A percentile compares a stretch with the other conserved stretches of the same genome.
Conservation (phyloP, 2,113 vertebrate genomes). For the Malurus alboscapulatus region DNA sequence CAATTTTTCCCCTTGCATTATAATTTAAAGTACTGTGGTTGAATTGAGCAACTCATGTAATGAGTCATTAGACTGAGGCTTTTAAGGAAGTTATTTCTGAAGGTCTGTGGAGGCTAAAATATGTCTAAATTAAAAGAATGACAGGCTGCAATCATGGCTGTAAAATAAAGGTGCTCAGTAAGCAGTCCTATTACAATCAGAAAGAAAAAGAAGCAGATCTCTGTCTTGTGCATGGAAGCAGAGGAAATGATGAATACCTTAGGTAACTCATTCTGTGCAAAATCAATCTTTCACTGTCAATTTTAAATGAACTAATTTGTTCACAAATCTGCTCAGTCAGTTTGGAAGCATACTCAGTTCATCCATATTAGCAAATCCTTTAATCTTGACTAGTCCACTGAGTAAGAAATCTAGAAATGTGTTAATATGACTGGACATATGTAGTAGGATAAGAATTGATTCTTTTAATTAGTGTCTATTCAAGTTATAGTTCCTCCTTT, state of each 20-base stretch:
- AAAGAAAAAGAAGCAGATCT: slow-evolving; percentile 77
- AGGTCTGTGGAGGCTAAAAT: slow-evolving; percentile 79
- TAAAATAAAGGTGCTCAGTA: slow-evolving; percentile 83
- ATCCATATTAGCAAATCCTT: slow-evolving; percentile 97
- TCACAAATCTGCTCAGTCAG: slow-evolving; percentile 91
- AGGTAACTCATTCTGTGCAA: slow-evolving; percentile 81
- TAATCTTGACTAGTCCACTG: slow-evolving; percentile 94
- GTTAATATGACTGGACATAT: slow-evolving; percentile 96
- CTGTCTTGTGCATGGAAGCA: slow-evolving; percentile 74
- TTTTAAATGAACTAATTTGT: slow-evolving; percentile 97
- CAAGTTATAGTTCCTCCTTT: slow-evolving; percentile 79
- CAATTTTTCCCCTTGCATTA: slow-evolving; percentile 76
- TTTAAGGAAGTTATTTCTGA: slow-evolving; percentile 84
- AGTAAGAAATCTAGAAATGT: slow-evolving; percentile 91
- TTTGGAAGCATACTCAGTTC: slow-evolving; percentile 91
- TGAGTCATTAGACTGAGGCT: slow-evolving; percentile 82
- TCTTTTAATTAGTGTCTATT: slow-evolving; percentile 97
- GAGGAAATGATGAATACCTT: slow-evolving; percentile 83
- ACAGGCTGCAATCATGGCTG: slow-evolving; percentile 79
- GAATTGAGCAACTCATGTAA: slow-evolving; percentile 77
- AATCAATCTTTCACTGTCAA: slow-evolving; percentile 92
- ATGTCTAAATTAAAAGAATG: slow-evolving; percentile 84
- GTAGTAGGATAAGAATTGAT: slow-evolving; percentile 92
- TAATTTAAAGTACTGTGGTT: slow-evolving; percentile 78
- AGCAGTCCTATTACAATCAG: slow-evolving; percentile 84